Evolutionary conservation across 2,888 invertebrate species (phyloP).

Genomic region (Parnassius smintheus): DNA sequence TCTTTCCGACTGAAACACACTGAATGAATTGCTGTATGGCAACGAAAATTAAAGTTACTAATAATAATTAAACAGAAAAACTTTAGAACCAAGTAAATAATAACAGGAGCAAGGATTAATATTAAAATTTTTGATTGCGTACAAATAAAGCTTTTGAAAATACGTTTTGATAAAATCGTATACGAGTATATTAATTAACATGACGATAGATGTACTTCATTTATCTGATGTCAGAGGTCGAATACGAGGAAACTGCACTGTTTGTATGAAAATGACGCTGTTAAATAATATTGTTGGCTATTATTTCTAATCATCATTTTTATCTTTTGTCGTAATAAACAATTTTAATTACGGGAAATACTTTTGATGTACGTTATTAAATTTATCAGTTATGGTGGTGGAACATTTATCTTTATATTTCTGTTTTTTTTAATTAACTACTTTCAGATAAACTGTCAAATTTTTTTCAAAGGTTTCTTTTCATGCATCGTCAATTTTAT

Average conservation of each 20-base stretch:
- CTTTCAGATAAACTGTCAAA: neutral
- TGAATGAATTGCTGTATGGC: too few relatives aligned
- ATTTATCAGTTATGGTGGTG: conserved; percentile 53
- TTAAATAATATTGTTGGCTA: conserved; percentile 54
- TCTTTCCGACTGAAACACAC: too few relatives aligned
- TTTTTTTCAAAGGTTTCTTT: neutral
- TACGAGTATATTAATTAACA: conserved; percentile 49
- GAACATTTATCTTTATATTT: conserved; percentile 51
- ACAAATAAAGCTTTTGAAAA: too few relatives aligned
- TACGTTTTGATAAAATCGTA: conserved; percentile 13
- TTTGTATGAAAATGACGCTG: conserved; percentile 39
- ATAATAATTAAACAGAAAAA: too few relatives aligned
- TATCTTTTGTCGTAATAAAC: conserved; percentile 60
- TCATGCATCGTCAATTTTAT: neutral
- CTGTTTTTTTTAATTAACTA: conserved; percentile 19
- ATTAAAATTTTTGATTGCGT: too few relatives aligned
- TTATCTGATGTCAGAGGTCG: conserved; percentile 72
- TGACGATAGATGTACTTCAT: conserved; percentile 45
- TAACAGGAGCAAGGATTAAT: too few relatives aligned
- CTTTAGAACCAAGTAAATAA: too few relatives aligned
- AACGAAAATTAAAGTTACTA: too few relatives aligned
- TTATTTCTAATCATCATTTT: conserved; percentile 57
- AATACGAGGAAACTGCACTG: conserved; percentile 58
- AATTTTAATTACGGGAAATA: conserved; percentile 71
- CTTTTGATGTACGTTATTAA: conserved; percentile 55